A percentile compares a stretch with the other conserved stretches of the same genome.
Evolutionary conservation across 2,888 invertebrate species (phyloP).

Genomic region (Oscheius onirici): DNA sequence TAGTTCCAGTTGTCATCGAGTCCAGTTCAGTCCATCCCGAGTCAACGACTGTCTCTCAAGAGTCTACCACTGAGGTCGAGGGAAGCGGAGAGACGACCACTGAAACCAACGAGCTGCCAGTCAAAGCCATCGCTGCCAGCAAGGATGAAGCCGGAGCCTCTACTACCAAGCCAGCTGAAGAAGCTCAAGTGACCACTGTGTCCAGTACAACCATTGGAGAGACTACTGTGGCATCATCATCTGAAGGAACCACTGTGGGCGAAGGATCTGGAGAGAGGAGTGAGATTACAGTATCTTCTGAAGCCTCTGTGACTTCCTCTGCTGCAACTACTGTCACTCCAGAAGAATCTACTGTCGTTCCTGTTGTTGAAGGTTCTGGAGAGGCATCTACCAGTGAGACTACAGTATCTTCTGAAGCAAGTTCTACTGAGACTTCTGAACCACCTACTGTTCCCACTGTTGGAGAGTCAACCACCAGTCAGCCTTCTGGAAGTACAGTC

Average conservation of each 20-base stretch:
- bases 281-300: background rate
- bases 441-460: too few species aligned
- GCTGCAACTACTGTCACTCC: background rate
- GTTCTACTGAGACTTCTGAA: background rate
- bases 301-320: background rate
- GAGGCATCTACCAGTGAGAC: background rate
- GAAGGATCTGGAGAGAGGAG: constrained; percentile 9
- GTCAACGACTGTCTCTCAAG: background rate
- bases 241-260: constrained; percentile 2
- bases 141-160: constrained; percentile 1
- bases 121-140: background rate
- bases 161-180: constrained; percentile 32
- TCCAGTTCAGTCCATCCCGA: background rate
- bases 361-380: background rate
- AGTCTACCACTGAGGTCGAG: background rate
- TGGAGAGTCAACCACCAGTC: background rate
- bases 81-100: constrained; percentile 9
- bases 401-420: background rate
- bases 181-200: background rate
- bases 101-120: too few species aligned
- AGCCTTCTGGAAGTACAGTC: too few species aligned
- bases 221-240: background rate
- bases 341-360: background rate
- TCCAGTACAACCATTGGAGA: too few species aligned
- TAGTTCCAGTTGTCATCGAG: background rate